Conservation (phyloP, 2,888 invertebrate species). For the Anagyrus pseudococci region DNA sequence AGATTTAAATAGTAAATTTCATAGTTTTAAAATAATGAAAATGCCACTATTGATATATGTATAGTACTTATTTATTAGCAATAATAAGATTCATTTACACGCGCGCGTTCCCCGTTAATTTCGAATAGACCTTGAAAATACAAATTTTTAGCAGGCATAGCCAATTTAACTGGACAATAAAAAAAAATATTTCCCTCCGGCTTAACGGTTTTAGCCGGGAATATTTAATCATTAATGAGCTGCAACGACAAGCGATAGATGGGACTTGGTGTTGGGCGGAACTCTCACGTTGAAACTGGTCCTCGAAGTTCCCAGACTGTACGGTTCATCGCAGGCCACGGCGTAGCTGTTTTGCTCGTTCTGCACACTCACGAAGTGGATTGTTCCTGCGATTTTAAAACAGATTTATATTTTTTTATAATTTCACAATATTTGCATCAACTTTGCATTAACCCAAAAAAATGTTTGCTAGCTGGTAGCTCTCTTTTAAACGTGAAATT, state of each 20-base stretch:
- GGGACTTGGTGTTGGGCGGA: conserved; percentile 50
- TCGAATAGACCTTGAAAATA: no score
- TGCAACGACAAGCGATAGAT: conserved; percentile 50
- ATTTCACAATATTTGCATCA: no score
- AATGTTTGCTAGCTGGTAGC: no score
- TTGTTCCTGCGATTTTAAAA: conserved; percentile 44
- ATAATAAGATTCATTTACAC: no score
- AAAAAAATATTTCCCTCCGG: no score
- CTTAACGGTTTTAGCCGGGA: background rate
- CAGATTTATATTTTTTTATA: no score
- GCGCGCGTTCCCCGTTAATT: no score
- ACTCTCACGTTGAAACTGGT: conserved; percentile 51
- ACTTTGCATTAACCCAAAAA: no score
- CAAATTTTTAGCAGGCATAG: no score
- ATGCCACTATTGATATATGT: background rate
- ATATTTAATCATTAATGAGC: conserved; percentile 47
- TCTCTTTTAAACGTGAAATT: no score
- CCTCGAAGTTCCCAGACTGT: conserved; percentile 48
- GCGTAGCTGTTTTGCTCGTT: conserved; percentile 54
- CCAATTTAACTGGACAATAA: no score
- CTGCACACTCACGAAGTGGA: conserved; percentile 51
- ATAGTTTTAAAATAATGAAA: background rate
- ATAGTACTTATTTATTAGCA: background rate
- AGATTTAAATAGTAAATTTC: background rate
- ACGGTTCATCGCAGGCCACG: conserved; percentile 53